Percentiles rank a stretch among this genome's conserved stretches.
phyloP scores from a whole-genome alignment of 2,888 invertebrate species.

The Metalampra italica region DNA sequence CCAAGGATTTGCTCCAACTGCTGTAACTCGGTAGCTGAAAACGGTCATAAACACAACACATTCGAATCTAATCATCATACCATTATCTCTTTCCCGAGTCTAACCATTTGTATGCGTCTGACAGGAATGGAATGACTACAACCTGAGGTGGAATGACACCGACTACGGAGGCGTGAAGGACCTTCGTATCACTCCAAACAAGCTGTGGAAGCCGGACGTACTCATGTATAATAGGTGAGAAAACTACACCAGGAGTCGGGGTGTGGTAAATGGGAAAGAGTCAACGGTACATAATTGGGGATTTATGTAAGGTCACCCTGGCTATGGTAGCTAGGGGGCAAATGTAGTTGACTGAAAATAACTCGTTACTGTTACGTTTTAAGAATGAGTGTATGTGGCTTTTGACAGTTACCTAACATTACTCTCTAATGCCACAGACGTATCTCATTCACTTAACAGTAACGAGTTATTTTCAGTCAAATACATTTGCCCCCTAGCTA shows the following conservation, averaged over 20 bases:
- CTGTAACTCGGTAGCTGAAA: background rate
- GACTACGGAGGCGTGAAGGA: slow-evolving; percentile 97
- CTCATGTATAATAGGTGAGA: slow-evolving; percentile 99
- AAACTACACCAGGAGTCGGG: slow-evolving; percentile 1
- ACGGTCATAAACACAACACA: background rate
- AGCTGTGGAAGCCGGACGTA: slow-evolving; percentile 99
- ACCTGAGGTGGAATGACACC: slow-evolving; percentile 96
- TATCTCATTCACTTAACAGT: too few relatives aligned
- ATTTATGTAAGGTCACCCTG: too few relatives aligned
- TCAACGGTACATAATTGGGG: background rate
- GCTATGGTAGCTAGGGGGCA: too few relatives aligned
- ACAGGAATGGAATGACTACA: slow-evolving; percentile 99
- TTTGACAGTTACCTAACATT: too few relatives aligned
- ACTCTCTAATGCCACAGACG: too few relatives aligned
- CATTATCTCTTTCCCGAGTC: slow-evolving; percentile 28
- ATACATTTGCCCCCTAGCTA: too few relatives aligned
- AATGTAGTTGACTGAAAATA: too few relatives aligned
- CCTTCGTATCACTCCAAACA: slow-evolving; percentile 95
- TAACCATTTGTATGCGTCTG: slow-evolving; percentile 34
- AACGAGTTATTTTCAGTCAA: too few relatives aligned
- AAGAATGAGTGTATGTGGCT: too few relatives aligned
- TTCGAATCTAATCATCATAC: too few relatives aligned
- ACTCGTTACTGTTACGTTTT: too few relatives aligned
- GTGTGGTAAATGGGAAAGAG: background rate
- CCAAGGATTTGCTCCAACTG: too few relatives aligned